Evolutionary conservation across 2,797 vertebrate species (phyloP), one percentile per base, ranked within the genome.

Genomic region (Australoheros facetus): DNA sequence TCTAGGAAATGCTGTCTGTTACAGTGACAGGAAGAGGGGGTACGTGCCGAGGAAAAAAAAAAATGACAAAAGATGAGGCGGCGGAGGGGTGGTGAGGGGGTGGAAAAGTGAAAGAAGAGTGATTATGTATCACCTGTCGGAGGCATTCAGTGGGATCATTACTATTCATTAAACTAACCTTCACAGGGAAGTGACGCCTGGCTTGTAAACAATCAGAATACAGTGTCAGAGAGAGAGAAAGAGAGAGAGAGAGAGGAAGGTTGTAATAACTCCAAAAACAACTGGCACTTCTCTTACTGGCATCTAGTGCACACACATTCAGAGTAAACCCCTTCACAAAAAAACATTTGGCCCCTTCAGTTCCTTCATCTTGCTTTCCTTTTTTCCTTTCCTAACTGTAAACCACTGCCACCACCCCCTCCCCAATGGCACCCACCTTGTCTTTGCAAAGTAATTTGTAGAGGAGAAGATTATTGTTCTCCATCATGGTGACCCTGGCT

Each of bases 391-490:
- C 87, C 86, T 78, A 89, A 90, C 89, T 89, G 87, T 91, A 88
- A 80, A 86, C 88, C 87, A 77, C 62, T 86, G 19, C 64, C 42
- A 87, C 57, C 66, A 87, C 60, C 73, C 72, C 89, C 90, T 58
- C 83, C 74, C 59, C 69, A 51, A 82, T 64, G 6, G 80, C 88
- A 91, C 90, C 93, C 93, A 87, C 91, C 92, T 95, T 97, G 96
- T 96, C 97, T 98, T 97, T 97, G 97, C 97, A 96, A 97, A 98
- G 96, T 98, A 98, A 98, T 99, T 99, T 99, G 97, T 98, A 88
- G 97, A 98, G 96, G 96, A 97, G 97, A 97, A 98, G 98, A 99
- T 99, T 98, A 98, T 99, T 99, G 97, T 98, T 99, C 98, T 98
- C 97, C 97, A 98, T 98, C 97, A 96, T 97, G 95, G 96, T 98